Conservation (phyloP, 2,888 invertebrate genomes). For the Hetaerina titia region DNA sequence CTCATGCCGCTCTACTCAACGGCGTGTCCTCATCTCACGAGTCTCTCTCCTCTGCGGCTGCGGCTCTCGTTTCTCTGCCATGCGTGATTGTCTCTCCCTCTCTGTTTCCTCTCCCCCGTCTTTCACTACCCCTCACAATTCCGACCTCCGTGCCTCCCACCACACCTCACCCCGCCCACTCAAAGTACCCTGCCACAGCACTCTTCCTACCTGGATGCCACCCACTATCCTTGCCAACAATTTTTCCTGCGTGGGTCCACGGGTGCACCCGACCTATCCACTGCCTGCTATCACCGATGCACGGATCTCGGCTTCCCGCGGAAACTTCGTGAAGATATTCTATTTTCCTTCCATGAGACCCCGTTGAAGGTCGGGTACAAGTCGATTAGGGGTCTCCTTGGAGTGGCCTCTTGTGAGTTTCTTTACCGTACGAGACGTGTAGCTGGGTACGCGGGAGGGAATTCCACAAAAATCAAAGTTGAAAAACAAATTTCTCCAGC, state of each 20-base stretch:
- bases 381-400: background rate
- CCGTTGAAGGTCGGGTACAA: background rate
- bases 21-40: conserved; percentile 41
- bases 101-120: background rate
- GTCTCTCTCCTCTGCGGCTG: background rate
- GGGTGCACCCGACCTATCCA: background rate
- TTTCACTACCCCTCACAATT: background rate
- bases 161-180: background rate
- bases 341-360: background rate
- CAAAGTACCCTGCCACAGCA: background rate
- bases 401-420: no score
- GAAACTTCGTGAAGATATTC: background rate
- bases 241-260: background rate
- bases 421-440: no score
- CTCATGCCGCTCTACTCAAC: background rate
- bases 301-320: background rate
- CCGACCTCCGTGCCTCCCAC: background rate
- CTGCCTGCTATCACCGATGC: background rate
- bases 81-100: conserved; percentile 44
- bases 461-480: no score
- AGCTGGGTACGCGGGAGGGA: no score
- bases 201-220: background rate
- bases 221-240: background rate
- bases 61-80: conserved; percentile 58
- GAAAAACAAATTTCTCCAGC: no score